Evolutionary conservation across 1,140 invertebrate species (phyloP).

Genomic region (Eciton burchellii): DNA sequence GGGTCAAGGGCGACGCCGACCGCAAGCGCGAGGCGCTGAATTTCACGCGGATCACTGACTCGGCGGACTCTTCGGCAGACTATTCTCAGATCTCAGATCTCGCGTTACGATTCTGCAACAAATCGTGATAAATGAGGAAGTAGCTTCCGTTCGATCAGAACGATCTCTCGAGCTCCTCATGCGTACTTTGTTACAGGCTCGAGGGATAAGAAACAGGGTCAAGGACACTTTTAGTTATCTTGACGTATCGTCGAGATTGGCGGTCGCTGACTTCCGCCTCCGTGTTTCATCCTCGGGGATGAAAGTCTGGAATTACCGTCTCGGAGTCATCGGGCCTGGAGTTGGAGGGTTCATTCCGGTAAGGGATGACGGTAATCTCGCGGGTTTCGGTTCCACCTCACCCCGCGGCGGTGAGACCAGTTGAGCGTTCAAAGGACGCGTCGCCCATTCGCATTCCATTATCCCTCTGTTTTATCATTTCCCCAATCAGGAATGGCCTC

Average conservation of each 20-base stretch:
- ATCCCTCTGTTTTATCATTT: constrained; percentile 33
- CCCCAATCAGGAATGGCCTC: constrained; percentile 36
- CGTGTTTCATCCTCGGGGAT: constrained; percentile 19
- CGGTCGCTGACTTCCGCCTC: neutral
- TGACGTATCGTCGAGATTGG: constrained; percentile 15
- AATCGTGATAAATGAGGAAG: neutral
- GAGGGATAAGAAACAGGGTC: neutral
- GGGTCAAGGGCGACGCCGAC: constrained; percentile 32
- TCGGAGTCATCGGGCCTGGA: constrained; percentile 47
- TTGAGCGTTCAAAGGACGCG: constrained; percentile 46
- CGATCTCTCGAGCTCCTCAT: too few relatives aligned
- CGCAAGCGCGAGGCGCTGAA: constrained; percentile 17
- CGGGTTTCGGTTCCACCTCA: constrained; percentile 11
- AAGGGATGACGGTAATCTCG: constrained; percentile 72
- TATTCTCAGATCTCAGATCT: constrained; percentile 5
- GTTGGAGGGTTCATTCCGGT: constrained; percentile 56
- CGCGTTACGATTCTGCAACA: too few relatives aligned
- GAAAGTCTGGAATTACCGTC: constrained; percentile 53
- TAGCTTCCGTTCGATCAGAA: too few relatives aligned
- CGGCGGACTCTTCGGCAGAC: neutral
- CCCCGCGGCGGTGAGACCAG: constrained; percentile 42
- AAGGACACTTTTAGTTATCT: neutral
- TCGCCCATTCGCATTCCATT: constrained; percentile 45
- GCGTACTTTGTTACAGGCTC: too few relatives aligned
- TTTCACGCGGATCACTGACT: constrained; percentile 4